Percentiles rank a stretch among this genome's conserved stretches.
Conservation (phyloP, 2,888 invertebrate genomes). For the Gastracanthus pulcherrimus region DNA sequence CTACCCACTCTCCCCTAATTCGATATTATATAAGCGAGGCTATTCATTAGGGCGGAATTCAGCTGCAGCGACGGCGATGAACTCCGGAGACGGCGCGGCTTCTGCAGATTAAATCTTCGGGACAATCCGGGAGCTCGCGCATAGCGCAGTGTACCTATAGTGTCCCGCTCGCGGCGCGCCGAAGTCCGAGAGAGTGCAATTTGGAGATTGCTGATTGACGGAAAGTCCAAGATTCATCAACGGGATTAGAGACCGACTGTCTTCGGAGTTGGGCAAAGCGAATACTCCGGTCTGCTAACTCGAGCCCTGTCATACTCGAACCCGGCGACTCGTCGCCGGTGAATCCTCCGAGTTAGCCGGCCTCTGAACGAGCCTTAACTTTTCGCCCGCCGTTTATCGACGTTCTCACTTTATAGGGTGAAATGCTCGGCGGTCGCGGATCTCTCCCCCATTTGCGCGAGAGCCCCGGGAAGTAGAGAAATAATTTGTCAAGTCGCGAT, state of each 20-base stretch:
- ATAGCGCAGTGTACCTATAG: no score
- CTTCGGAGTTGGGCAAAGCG: no score
- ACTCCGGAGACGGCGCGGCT: neutral
- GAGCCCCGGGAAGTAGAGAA: constrained; percentile 27
- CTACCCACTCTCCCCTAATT: neutral
- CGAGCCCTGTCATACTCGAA: no score
- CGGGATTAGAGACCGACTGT: no score
- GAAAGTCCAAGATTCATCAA: no score
- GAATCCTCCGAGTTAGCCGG: neutral
- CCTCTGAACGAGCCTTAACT: constrained; percentile 16
- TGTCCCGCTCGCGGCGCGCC: neutral
- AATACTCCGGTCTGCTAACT: no score
- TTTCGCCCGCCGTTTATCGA: constrained; percentile 34
- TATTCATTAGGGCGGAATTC: neutral
- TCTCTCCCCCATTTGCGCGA: neutral
- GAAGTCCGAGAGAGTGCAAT: no score
- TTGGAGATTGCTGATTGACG: constrained; percentile 18
- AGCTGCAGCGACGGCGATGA: neutral
- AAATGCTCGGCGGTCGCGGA: neutral
- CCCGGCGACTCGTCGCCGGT: neutral
- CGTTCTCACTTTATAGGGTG: constrained; percentile 18
- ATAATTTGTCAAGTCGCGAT: constrained; percentile 49
- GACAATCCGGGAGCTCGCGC: no score
- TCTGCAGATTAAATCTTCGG: constrained; percentile 11
- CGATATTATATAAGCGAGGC: neutral